Conservation (phyloP, 1,140 invertebrate species). For the Heliconius hewitsoni region DNA sequence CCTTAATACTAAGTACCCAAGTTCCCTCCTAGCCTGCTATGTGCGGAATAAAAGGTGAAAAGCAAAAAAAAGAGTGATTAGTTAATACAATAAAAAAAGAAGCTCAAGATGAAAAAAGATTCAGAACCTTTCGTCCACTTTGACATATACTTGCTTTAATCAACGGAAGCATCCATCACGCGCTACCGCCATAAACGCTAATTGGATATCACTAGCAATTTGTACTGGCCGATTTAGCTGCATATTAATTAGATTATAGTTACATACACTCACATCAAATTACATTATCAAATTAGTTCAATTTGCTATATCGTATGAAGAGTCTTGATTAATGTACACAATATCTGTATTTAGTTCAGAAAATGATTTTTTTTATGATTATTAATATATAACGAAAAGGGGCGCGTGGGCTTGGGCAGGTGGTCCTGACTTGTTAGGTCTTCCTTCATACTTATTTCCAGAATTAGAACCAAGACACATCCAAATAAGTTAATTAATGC, state of each 20-base stretch:
- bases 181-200: slow-evolving; percentile 18
- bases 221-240: slow-evolving; percentile 16
- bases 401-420: too few species aligned
- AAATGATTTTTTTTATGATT: background rate
- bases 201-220: slow-evolving; percentile 33
- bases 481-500: too few species aligned
- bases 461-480: too few species aligned
- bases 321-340: slow-evolving; percentile 6
- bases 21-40: too few species aligned
- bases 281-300: slow-evolving; percentile 17
- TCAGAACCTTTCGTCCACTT: background rate
- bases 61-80: too few species aligned
- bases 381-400: too few species aligned
- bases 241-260: slow-evolving; percentile 30
- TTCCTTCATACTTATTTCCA: too few species aligned
- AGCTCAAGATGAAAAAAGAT: background rate
- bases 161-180: slow-evolving; percentile 20
- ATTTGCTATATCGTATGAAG: slow-evolving; percentile 20
- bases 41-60: too few species aligned
- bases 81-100: background rate
- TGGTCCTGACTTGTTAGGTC: too few species aligned
- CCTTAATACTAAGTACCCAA: too few species aligned
- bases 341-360: background rate
- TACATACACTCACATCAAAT: slow-evolving; percentile 12
- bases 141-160: slow-evolving; percentile 17